Evolutionary conservation across 2,113 vertebrate genomes (phyloP).

Genomic region (Lepus americanus): DNA sequence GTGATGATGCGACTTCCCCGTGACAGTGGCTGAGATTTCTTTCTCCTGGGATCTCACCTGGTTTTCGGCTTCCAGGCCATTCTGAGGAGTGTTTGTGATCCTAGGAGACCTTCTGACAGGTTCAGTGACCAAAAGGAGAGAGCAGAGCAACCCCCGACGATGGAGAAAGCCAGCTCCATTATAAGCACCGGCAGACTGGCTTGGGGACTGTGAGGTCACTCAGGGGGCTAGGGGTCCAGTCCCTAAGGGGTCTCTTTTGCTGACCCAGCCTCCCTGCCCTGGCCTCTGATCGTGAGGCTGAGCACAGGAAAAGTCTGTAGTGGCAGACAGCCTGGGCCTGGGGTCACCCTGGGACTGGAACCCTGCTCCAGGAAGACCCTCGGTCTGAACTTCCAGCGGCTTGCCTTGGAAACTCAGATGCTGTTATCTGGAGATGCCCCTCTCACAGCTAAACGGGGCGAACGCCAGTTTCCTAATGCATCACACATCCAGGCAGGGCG

Average conservation of each 20-base stretch:
- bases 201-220: neutral
- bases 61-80: constrained; percentile 64
- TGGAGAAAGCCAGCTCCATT: neutral
- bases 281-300: neutral
- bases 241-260: rapidly evolving
- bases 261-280: neutral
- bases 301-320: neutral
- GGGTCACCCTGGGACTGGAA: neutral
- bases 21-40: neutral
- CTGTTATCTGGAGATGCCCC: neutral
- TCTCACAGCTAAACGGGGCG: neutral
- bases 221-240: neutral
- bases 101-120: neutral
- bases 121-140: constrained; percentile 35
- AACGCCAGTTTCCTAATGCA: neutral
- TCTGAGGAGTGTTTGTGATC: constrained; percentile 40
- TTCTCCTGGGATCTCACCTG: constrained; percentile 1
- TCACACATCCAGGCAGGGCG: neutral
- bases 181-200: neutral
- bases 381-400: neutral
- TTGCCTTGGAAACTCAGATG: neutral
- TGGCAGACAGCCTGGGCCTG: neutral
- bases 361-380: neutral
- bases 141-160: neutral
- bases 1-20: neutral